Conservation (phyloP, 2,113 vertebrate genomes). For the Crotalus horridus region DNA sequence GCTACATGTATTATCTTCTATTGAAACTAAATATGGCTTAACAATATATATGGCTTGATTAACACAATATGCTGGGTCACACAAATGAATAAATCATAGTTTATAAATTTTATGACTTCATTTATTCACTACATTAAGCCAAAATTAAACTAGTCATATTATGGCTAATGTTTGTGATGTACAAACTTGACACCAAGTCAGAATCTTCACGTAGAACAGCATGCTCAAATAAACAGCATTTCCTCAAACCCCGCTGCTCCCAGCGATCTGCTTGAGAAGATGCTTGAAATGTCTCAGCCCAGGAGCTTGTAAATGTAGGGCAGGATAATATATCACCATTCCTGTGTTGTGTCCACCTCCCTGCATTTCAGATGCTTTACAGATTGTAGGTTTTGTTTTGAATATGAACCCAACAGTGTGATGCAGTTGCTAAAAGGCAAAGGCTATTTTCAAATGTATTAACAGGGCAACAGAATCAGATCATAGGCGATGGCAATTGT, state of each 20-base stretch:
- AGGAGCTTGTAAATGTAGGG: background rate
- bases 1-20: background rate
- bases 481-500: background rate
- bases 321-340: background rate
- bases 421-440: background rate
- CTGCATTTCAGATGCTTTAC: background rate
- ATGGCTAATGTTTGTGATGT: background rate
- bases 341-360: background rate
- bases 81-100: background rate
- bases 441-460: background rate
- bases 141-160: background rate
- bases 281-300: background rate
- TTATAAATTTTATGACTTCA: background rate
- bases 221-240: background rate
- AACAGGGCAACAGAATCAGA: background rate
- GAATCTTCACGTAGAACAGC: background rate
- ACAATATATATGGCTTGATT: background rate
- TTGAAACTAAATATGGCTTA: background rate
- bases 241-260: background rate
- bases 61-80: background rate
- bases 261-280: background rate
- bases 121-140: background rate
- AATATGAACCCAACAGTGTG: background rate
- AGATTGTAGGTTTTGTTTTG: background rate
- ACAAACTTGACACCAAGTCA: background rate